Conservation (phyloP, 2,797 vertebrate genomes). For the Molossus molossus region DNA sequence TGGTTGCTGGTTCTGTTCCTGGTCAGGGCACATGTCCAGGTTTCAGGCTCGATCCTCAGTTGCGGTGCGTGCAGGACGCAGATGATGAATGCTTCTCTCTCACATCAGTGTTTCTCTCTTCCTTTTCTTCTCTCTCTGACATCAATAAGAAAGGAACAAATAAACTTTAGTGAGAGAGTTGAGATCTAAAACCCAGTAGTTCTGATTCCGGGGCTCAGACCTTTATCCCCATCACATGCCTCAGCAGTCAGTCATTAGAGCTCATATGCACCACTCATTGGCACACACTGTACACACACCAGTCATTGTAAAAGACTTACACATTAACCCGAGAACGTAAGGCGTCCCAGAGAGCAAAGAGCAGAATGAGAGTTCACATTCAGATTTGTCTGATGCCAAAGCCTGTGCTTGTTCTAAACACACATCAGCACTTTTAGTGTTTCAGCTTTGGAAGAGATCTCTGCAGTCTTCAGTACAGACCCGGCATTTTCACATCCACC, state of each 20-base stretch:
- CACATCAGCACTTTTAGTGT: background rate
- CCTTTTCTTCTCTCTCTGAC: too few species aligned
- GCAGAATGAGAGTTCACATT: background rate
- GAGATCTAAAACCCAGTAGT: background rate
- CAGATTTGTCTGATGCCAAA: background rate
- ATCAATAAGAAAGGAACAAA: background rate
- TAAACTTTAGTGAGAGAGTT: too few species aligned
- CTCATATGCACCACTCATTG: background rate
- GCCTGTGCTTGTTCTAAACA: background rate
- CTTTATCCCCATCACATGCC: background rate
- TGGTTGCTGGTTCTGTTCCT: background rate
- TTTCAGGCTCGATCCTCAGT: background rate
- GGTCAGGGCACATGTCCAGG: background rate
- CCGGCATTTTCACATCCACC: background rate
- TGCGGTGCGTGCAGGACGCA: background rate
- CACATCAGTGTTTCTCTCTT: background rate
- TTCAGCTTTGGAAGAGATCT: background rate
- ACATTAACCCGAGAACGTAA: too few species aligned
- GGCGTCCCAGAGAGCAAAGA: background rate
- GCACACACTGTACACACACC: background rate
- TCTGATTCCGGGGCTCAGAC: background rate
- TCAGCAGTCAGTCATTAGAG: background rate
- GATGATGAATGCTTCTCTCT: background rate
- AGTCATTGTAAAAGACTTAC: background rate
- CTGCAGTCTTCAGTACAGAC: background rate